Conservation (phyloP, 1,140 invertebrate genomes). For the Aradophagus sp. region DNA sequence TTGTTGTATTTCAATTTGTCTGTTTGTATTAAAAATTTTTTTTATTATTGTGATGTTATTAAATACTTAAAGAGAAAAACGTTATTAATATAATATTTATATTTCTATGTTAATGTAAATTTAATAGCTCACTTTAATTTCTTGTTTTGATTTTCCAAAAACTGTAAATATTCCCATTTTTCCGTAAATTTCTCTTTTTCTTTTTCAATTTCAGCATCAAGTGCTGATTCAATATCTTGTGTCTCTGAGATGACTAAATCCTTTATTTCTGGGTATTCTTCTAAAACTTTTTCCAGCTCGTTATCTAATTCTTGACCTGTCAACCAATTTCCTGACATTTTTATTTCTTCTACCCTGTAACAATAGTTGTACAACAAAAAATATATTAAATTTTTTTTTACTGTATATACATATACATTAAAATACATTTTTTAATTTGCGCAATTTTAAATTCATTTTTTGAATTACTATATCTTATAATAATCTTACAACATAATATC, state of each 20-base stretch:
- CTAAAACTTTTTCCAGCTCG: slow-evolving; percentile 58
- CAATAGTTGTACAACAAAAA: no score
- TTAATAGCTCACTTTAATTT: slow-evolving; percentile 62
- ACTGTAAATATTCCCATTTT: no score
- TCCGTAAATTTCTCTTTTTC: slow-evolving; percentile 63
- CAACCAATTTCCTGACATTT: slow-evolving; percentile 59
- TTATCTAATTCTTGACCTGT: slow-evolving; percentile 61
- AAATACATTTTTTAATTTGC: no score
- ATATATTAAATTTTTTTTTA: slow-evolving; percentile 16
- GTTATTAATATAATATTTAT: no score
- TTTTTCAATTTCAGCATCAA: slow-evolving; percentile 53
- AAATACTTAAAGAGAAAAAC: slow-evolving; percentile 6
- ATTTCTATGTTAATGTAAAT: background rate
- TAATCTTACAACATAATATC: slow-evolving; percentile 1
- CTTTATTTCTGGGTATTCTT: slow-evolving; percentile 64
- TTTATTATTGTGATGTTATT: slow-evolving; percentile 1
- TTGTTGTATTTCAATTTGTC: no score
- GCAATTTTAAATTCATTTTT: no score
- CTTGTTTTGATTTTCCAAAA: slow-evolving; percentile 60
- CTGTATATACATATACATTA: slow-evolving; percentile 4
- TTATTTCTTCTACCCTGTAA: slow-evolving; percentile 55
- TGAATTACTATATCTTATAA: background rate
- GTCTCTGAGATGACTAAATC: slow-evolving; percentile 53
- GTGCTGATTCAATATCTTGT: slow-evolving; percentile 27
- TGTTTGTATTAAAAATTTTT: no score